Evolutionary conservation across 2,113 vertebrate species (phyloP).

Genomic region (Mystacornis crossleyi): DNA sequence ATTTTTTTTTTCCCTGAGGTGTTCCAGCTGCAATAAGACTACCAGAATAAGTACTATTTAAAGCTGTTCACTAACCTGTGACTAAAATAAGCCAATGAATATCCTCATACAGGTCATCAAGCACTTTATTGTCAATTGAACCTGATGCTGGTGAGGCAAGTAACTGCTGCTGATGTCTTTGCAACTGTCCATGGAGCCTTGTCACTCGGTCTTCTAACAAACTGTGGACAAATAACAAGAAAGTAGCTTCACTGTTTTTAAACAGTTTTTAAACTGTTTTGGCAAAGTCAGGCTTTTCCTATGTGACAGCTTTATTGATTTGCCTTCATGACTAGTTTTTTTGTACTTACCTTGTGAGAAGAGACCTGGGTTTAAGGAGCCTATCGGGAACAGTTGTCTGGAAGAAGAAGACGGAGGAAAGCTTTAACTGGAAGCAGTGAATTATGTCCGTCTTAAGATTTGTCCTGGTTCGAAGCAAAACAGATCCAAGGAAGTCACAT

Average conservation of each 20-base stretch:
- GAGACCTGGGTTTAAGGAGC: conserved; percentile 45
- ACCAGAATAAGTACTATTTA: background rate
- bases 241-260: background rate
- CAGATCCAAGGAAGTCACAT: background rate
- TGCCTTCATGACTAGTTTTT: background rate
- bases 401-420: background rate
- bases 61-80: conserved; percentile 83
- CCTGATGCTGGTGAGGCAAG: conserved; percentile 86
- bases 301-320: background rate
- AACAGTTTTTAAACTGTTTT: background rate
- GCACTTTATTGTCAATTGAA: conserved; percentile 86
- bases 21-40: background rate
- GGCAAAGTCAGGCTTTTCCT: background rate
- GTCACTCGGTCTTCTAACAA: conserved; percentile 96
- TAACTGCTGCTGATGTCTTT: conserved; percentile 93
- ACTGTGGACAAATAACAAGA: conserved; percentile 67
- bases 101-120: conserved; percentile 98
- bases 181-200: conserved; percentile 92
- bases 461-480: background rate
- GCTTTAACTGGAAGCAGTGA: background rate
- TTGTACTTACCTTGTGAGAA: conserved; percentile 87
- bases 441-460: background rate
- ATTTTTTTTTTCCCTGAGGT: background rate
- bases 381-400: background rate
- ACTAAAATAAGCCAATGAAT: conserved; percentile 99